Evolutionary conservation across 2,888 invertebrate genomes (phyloP), one percentile per base, ranked within the genome.

Genomic region (Ophion costatus): DNA sequence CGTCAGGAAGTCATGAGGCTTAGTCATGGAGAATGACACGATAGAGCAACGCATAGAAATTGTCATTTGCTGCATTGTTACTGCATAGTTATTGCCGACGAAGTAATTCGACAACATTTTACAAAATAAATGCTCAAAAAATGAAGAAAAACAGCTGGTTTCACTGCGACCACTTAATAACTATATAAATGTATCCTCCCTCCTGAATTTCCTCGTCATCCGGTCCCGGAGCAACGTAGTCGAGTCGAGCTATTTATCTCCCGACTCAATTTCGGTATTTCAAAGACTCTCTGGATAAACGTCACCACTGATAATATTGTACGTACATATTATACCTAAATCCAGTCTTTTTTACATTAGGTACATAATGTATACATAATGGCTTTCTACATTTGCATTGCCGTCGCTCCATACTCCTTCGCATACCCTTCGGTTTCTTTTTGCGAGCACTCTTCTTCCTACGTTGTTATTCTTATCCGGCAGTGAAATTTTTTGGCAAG

Each of bases 401-500:
- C 64, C 14, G 22, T 14, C 63, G 51, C 42, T 29, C 38, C 11
- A 22, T 64, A 3, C 33, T 56, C 71, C 78, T 5, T 45, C 9
- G 51, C 24, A 38, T 10, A 20, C n/a, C 17, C 24, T 42, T 51
- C 45, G 24, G 29, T 29, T 29, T 64, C 24, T 29, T 75, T 51
- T 66, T n/a, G 17, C 45, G 10, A 2, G 20, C 57, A 70, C 61
- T 22, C 42, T 51, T 69, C 57, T 75, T 57, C 66, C 79, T 82
- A 79, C 74, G 79, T 82, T 84, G 81, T 84, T 80, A 82, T 85
- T 85, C 85, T 75, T 76, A 82, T 85, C 82, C 82, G 82, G 85
- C 82, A 70, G 66, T 59, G 85, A 67, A 77, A 77, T 85, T 85
- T 84, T 85, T 85, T 85, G 85, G 85, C 85, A 85, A 80, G 82